Conservation (phyloP, 2,113 vertebrate genomes). For the Scomber scombrus region DNA sequence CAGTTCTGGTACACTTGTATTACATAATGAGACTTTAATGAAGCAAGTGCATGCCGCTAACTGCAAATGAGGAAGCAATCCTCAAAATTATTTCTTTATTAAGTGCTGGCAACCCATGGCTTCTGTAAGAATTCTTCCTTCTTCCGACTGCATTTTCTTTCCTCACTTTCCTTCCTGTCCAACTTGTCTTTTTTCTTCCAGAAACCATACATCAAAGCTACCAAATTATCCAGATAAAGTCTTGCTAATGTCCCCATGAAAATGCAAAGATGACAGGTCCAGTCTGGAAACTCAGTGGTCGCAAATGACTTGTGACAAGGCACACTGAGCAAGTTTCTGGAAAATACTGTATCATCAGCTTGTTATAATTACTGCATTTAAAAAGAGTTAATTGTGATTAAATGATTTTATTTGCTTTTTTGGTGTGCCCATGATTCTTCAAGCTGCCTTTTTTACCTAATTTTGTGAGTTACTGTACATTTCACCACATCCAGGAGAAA, state of each 20-base stretch:
- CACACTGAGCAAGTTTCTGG: conserved; percentile 19
- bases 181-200: neutral
- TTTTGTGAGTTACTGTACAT: neutral
- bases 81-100: conserved; percentile 26
- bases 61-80: conserved; percentile 42
- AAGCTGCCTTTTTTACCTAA: conserved; percentile 14
- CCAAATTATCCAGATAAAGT: neutral
- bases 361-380: conserved; percentile 48
- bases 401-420: conserved; percentile 51
- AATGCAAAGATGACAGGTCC: conserved; percentile 25
- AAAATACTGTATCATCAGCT: conserved; percentile 41
- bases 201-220: neutral
- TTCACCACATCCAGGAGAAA: conserved; percentile 9
- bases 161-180: neutral
- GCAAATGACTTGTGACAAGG: conserved; percentile 20
- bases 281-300: neutral
- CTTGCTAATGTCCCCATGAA: conserved; percentile 1
- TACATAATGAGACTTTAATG: conserved; percentile 62
- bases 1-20: conserved; percentile 27
- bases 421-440: conserved; percentile 15
- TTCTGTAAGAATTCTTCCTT: neutral
- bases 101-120: neutral
- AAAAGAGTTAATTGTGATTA: conserved; percentile 47
- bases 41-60: conserved; percentile 42
- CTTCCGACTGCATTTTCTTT: neutral